A percentile compares a stretch with the other conserved stretches of the same genome.
Conservation (phyloP, 2,888 invertebrate genomes). For the Callyntrura sp. region DNA sequence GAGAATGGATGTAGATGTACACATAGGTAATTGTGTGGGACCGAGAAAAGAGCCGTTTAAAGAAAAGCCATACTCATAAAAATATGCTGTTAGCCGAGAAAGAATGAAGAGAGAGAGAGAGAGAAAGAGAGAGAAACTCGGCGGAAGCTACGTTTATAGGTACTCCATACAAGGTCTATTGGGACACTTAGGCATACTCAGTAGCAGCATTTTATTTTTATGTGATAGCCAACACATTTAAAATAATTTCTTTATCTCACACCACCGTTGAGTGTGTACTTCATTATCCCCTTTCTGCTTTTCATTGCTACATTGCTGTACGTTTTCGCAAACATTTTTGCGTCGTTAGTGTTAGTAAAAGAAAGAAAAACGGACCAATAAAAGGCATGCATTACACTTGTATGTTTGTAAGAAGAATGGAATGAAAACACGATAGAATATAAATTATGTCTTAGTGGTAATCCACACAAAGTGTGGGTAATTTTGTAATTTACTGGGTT, state of each 20-base stretch:
- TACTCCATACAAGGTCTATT: not conserved
- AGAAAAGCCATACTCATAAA: constrained; percentile 27
- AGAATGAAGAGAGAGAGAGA: not conserved
- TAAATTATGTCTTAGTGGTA: too few species aligned
- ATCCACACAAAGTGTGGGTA: not conserved
- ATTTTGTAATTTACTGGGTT: not conserved
- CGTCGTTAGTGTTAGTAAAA: too few species aligned
- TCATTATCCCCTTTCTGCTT: too few species aligned
- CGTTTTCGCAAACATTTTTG: too few species aligned
- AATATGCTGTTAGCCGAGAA: not conserved
- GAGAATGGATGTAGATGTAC: not conserved
- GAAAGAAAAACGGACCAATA: not conserved
- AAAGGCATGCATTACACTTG: not conserved
- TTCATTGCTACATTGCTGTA: too few species aligned
- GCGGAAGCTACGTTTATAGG: too few species aligned
- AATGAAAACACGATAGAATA: too few species aligned
- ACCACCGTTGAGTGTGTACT: too few species aligned
- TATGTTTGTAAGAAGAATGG: too few species aligned
- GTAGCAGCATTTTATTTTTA: constrained; percentile 57
- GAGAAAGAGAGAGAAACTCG: too few species aligned
- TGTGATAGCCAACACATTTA: constrained; percentile 67
- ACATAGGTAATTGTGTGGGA: constrained; percentile 35
- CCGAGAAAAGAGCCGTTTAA: constrained; percentile 26
- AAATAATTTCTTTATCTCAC: constrained; percentile 58
- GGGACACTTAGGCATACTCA: constrained; percentile 9